Conservation (phyloP, 2,113 vertebrate genomes). For the Perccottus glenii region DNA sequence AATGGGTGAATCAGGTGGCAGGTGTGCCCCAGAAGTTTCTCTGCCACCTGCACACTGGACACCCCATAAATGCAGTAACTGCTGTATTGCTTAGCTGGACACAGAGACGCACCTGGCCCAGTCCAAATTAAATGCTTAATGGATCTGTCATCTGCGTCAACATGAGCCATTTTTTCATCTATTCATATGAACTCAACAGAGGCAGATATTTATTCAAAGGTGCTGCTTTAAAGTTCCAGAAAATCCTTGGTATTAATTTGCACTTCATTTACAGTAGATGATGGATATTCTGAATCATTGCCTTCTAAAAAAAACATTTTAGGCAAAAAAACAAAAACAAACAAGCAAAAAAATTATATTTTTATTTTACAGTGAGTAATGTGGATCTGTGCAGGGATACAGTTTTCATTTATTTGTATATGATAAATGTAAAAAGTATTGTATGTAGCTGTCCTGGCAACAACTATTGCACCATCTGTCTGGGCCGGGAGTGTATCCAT, state of each 20-base stretch:
- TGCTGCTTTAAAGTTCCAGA: not conserved
- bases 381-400: too few species aligned
- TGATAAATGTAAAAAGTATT: too few species aligned
- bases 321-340: too few species aligned
- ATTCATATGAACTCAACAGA: not conserved
- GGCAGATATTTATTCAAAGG: not conserved
- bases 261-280: not conserved
- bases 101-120: slow-evolving; percentile 59
- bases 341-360: too few species aligned
- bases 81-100: slow-evolving; percentile 61
- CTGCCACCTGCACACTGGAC: slow-evolving; percentile 63
- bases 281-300: too few species aligned
- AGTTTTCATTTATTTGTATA: too few species aligned
- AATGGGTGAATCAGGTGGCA: slow-evolving; percentile 75
- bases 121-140: slow-evolving; percentile 66
- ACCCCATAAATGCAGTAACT: slow-evolving; percentile 65
- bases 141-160: slow-evolving; percentile 29
- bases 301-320: too few species aligned
- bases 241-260: not conserved
- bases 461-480: too few species aligned
- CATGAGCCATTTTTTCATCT: not conserved
- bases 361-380: too few species aligned
- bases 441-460: too few species aligned
- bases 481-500: too few species aligned
- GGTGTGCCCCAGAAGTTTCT: slow-evolving; percentile 75